Conservation (phyloP, 2,888 invertebrate species). For the Heliconius hortense region DNA sequence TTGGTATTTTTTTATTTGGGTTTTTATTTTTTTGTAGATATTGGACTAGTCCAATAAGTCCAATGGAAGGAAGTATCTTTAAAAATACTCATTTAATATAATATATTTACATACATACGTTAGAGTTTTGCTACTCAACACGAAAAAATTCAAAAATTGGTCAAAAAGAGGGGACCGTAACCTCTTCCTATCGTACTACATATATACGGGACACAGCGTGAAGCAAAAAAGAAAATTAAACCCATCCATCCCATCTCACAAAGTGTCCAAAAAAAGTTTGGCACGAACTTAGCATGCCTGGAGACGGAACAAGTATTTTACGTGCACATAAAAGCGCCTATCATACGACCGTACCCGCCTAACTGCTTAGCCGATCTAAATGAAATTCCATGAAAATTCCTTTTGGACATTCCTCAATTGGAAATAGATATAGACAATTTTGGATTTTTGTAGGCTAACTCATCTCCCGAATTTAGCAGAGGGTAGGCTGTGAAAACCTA, state of each 20-base stretch:
- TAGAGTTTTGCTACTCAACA: too few relatives aligned
- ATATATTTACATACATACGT: too few relatives aligned
- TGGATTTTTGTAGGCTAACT: background rate
- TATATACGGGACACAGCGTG: too few relatives aligned
- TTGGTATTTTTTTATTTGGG: background rate
- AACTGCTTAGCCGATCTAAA: conserved; percentile 4
- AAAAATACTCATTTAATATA: too few relatives aligned
- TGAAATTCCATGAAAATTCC: conserved; percentile 19
- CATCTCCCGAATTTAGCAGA: background rate
- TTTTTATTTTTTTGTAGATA: background rate
- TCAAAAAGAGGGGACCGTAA: too few relatives aligned
- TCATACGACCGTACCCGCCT: background rate
- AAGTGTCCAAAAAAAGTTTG: background rate
- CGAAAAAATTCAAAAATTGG: too few relatives aligned
- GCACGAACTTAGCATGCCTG: background rate
- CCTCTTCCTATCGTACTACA: background rate
- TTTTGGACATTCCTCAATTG: conserved; percentile 10
- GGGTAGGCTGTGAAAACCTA: background rate
- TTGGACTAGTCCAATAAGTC: background rate
- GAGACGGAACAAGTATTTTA: background rate
- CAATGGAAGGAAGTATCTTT: too few relatives aligned
- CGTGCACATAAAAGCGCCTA: background rate
- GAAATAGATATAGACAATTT: background rate
- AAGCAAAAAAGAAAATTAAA: too few relatives aligned
- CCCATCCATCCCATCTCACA: too few relatives aligned